A percentile compares a stretch with the other conserved stretches of the same genome.
Evolutionary conservation across 2,113 vertebrate genomes (phyloP).

Genomic region (Furnarius figulus): DNA sequence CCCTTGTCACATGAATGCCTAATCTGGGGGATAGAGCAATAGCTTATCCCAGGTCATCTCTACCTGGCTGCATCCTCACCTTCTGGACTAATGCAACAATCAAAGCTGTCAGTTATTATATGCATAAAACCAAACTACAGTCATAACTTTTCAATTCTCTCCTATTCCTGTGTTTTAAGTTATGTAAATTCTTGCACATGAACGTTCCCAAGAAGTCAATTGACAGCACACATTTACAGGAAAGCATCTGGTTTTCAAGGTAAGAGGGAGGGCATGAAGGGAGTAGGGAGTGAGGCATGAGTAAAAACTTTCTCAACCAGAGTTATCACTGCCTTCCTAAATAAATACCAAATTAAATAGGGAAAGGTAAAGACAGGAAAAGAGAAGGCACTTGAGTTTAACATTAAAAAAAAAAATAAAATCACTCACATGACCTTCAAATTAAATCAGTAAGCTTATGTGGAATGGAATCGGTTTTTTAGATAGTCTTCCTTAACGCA

Average conservation of each 20-base stretch:
- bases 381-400: neutral
- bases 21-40: neutral
- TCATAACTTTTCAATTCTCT: neutral
- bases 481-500: neutral
- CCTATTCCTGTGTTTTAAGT: neutral
- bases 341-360: neutral
- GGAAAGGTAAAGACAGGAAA: neutral
- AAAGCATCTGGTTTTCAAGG: neutral
- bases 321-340: neutral
- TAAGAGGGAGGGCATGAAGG: accelerated
- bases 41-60: neutral
- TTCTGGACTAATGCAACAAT: neutral
- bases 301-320: neutral
- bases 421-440: neutral
- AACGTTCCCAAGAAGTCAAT: neutral
- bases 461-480: neutral
- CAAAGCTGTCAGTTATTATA: neutral
- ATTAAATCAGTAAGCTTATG: neutral
- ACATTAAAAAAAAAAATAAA: neutral
- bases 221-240: neutral
- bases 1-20: neutral
- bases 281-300: neutral
- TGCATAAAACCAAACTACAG: neutral
- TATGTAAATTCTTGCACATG: neutral
- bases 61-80: neutral